These are phyloP conservation scores for Oceanites oceanicus DNA, from an alignment of 2,113 vertebrate genomes.

Conservation along the genomic window DNA sequence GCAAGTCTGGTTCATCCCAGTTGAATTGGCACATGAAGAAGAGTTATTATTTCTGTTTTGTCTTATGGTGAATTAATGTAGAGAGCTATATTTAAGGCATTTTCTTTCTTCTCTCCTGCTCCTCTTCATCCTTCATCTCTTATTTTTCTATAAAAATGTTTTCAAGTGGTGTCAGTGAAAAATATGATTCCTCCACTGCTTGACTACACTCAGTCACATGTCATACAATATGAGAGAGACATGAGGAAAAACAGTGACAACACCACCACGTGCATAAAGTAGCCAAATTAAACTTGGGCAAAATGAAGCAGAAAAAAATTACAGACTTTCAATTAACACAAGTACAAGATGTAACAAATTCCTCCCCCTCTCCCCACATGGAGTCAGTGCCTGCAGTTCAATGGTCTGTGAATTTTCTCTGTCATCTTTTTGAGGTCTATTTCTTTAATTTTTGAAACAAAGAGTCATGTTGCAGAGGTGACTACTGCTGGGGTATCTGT, in stretches of 20 bases:
- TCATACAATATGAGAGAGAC: neutral
- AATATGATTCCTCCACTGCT: slow-evolving; percentile 12
- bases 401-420: slow-evolving; percentile 39
- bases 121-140: slow-evolving; percentile 13
- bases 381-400: slow-evolving; percentile 37
- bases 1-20: neutral
- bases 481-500: slow-evolving; percentile 21
- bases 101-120: slow-evolving; percentile 16
- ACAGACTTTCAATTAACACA: slow-evolving; percentile 18
- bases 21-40: neutral
- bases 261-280: neutral
- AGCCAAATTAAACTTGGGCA: slow-evolving; percentile 20
- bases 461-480: slow-evolving; percentile 3
- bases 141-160: slow-evolving; percentile 20
- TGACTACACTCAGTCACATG: neutral
- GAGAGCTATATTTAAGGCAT: neutral
- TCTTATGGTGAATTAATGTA: slow-evolving; percentile 26
- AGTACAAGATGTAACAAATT: slow-evolving; percentile 33
- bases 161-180: slow-evolving; percentile 36
- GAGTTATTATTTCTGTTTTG: slow-evolving; percentile 24
- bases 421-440: slow-evolving; percentile 12
- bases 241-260: neutral
- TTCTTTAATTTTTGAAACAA: slow-evolving; percentile 34
- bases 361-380: neutral
- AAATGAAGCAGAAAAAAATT: slow-evolving; percentile 48